Evolutionary conservation across 2,888 invertebrate species (phyloP), one percentile per base, ranked within the genome.

Genomic region (Anthrax anthrax): DNA sequence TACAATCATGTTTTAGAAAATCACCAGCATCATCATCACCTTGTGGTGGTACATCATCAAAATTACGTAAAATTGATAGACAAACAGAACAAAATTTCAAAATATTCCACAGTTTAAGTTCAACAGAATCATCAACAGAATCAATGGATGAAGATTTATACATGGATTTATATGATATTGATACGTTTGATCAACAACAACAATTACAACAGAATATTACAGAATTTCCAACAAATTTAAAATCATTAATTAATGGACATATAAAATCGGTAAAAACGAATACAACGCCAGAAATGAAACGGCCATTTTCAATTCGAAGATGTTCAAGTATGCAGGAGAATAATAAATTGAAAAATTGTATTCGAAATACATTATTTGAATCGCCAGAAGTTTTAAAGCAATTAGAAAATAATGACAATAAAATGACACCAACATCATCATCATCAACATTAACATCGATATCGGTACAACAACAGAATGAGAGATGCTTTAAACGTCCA

Each of bases 81-180:
- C 42, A 16, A 40, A 3, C 14, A 13, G 13, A 37, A n/a, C 63
- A 62, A 50, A 58, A 58, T 46, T 65, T 67, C 51, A 60, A 61
- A 39, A 60, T 72, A 10, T 70, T 71, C 49, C 67, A 71, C 38
- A 73, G 70, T 50, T 63, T 76, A 18, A 75, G 73, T 5, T 70
- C 71, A 1, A 49, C 47, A 14, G 71, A 72, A 32, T 77, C 77
- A 29, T 77, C 77, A 29, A 67, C 69, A 61, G 75, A 74, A 48
- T 76, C 76, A 18, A 72, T 73, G 58, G 78, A 80, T 60, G 80
- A 80, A 54, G 80, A 80, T 54, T 80, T 77, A 42, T 80, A 77
- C 57, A 69, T 76, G 59, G 79, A 80, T 42, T 67, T 80, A 47
- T 72, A 76, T 44, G 77, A 78, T 55, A 67, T 76, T 57, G 79